phyloP scores from a whole-genome alignment of 2,888 invertebrate genomes.

The Heteromyza rotundicornis region DNA sequence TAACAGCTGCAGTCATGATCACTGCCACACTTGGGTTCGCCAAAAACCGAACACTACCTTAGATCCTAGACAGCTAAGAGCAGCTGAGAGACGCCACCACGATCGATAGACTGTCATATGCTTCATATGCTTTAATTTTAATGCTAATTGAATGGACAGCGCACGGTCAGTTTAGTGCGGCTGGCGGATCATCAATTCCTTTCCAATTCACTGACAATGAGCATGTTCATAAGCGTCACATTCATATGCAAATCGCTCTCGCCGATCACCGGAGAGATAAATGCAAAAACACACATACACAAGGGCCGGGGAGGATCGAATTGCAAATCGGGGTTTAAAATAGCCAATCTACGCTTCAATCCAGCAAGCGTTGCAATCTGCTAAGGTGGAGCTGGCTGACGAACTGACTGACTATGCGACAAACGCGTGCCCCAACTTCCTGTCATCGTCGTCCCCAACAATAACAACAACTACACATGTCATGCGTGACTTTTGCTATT shows the following conservation, averaged over 20 bases:
- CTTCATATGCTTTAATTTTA: not conserved
- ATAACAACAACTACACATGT: constrained; percentile 38
- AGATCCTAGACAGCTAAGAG: too few relatives aligned
- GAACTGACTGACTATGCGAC: constrained; percentile 23
- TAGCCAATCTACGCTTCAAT: too few relatives aligned
- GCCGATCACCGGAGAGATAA: constrained; percentile 37
- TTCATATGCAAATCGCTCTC: constrained; percentile 48
- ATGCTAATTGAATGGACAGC: not conserved
- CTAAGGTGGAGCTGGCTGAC: not conserved
- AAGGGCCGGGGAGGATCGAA: constrained; percentile 52
- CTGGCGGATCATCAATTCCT: too few relatives aligned
- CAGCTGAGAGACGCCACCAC: not conserved
- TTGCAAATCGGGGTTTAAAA: constrained; percentile 39
- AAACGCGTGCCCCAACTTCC: constrained; percentile 50
- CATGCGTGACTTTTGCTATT: constrained; percentile 43
- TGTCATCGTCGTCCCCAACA: too few relatives aligned
- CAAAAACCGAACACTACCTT: too few relatives aligned
- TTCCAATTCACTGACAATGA: too few relatives aligned
- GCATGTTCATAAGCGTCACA: constrained; percentile 18
- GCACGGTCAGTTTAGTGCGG: not conserved
- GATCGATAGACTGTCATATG: not conserved
- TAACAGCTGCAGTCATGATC: not conserved
- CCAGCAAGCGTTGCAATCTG: not conserved
- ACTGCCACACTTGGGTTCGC: too few relatives aligned
- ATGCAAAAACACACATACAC: too few relatives aligned